Evolutionary conservation across 2,888 invertebrate genomes (phyloP).

Genomic region (Arge pagana): DNA sequence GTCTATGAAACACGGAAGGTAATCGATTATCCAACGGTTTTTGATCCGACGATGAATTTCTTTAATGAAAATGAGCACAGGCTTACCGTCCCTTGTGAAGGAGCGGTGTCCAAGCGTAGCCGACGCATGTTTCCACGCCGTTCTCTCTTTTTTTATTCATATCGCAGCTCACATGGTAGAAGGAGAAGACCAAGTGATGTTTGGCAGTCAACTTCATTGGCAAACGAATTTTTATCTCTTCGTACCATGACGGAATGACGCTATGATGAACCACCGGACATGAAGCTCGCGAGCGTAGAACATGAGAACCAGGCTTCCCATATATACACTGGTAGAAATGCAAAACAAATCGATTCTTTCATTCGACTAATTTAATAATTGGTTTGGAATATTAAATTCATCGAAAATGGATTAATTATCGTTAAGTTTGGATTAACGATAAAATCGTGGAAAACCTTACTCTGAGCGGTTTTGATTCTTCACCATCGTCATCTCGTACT

Average conservation of each 20-base stretch:
- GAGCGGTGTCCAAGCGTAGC: conserved; percentile 93
- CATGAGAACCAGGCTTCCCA: conserved; percentile 69
- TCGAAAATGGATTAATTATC: not conserved
- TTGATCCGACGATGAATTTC: not conserved
- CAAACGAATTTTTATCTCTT: conserved; percentile 89
- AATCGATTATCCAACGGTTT: too few species aligned
- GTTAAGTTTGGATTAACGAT: not conserved
- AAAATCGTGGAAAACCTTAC: conserved; percentile 59
- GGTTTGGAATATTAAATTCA: not conserved
- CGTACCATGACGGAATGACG: conserved; percentile 87
- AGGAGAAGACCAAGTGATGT: conserved; percentile 93
- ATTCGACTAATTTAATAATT: conserved; percentile 6
- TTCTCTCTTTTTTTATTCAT: conserved; percentile 77
- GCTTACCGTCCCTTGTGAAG: conserved; percentile 73
- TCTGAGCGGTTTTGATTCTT: conserved; percentile 72
- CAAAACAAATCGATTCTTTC: conserved; percentile 60
- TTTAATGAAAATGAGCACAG: conserved; percentile 1
- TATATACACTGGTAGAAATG: conserved; percentile 72
- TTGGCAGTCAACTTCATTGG: conserved; percentile 82
- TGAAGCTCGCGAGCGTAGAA: conserved; percentile 70
- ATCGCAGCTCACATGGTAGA: conserved; percentile 95
- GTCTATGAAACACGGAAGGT: conserved; percentile 62
- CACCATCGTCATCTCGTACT: conserved; percentile 80
- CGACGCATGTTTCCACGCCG: conserved; percentile 82
- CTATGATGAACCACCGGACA: conserved; percentile 89